Base-by-base conservation (phyloP, 2,797 vertebrate species). In the Australoheros facetus region DNA sequence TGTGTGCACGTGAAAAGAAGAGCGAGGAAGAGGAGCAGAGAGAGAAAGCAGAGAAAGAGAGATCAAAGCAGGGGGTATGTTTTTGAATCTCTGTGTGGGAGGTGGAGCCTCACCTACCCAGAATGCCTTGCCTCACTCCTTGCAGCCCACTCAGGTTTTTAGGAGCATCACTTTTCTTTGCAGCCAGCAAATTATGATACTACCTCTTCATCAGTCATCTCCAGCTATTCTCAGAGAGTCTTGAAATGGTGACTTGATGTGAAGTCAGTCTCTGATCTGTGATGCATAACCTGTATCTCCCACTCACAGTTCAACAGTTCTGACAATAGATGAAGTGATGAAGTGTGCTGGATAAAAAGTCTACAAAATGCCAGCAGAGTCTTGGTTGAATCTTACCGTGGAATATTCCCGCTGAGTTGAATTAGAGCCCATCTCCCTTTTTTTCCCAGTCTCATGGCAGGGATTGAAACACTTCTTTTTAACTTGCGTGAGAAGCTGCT, bases 51-150 rank as follows among this genome's bases (percentile, higher is more conserved):
- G 79, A 79, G 75, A 85, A 59, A 80, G 85, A 93, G 60, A 80
- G 88, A 93, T 92, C 88, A 93, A 93, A 92, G 90, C 84, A 79
- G 85, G 82, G 86, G 85, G 72, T 78, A 75, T 87, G 84, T 89
- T 91, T 89, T 88, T 88, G 76, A 91, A 89, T 88, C 69, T 84
- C 73, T 91, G 90, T 89, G 93, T 95, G 90, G 92, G 93, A 92
- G 90, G 85, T 90, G 88, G 87, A 89, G 86, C 88, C 89, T 91
- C 92, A 92, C 91, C 90, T 94, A 93, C 94, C 93, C 94, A 94
- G 85, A 90, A 92, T 94, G 88, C 93, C 55, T 93, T 92, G 90
- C 91, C 77, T 91, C 73, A n/a, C 87, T 91, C 81, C 91, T 89
- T 70, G 39, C 91, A 90, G 84, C 93, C 93, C 91, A 93, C 92